phyloP scores from a whole-genome alignment of 2,113 vertebrate genomes.

The Chloropsis cyanopogon region DNA sequence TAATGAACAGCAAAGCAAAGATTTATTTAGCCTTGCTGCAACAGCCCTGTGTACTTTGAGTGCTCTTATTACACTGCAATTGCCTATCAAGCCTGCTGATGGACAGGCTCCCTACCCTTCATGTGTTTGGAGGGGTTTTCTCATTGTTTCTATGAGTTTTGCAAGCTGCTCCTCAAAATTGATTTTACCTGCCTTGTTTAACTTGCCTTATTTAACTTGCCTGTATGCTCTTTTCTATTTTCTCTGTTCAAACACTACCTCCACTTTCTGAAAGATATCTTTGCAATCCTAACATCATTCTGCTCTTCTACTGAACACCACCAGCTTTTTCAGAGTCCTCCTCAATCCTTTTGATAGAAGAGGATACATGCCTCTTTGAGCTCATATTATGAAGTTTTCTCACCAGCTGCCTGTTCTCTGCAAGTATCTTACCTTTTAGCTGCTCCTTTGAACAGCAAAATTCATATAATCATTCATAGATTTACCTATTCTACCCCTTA shows the following conservation, averaged over 20 bases:
- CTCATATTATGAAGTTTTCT: background rate
- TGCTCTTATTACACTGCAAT: background rate
- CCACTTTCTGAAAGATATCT: background rate
- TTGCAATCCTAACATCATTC: background rate
- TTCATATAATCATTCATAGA: background rate
- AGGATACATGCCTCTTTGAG: background rate
- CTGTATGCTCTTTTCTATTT: background rate
- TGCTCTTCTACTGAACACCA: background rate
- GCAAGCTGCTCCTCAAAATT: background rate
- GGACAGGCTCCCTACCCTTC: background rate
- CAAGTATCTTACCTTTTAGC: background rate
- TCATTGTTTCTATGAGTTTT: background rate
- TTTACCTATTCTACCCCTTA: background rate
- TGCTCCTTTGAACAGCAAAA: background rate
- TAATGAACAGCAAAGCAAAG: slow-evolving; percentile 30
- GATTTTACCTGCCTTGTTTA: slow-evolving; percentile 31
- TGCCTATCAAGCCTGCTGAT: background rate
- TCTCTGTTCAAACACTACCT: slow-evolving; percentile 13
- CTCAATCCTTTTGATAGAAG: background rate
- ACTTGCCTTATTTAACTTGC: slow-evolving; percentile 20
- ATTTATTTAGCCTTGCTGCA: slow-evolving; percentile 30
- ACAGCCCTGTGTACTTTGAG: background rate
- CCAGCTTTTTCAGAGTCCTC: background rate
- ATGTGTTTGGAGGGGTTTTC: background rate
- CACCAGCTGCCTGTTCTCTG: background rate